A percentile compares a stretch with the other conserved stretches of the same genome.
Evolutionary conservation across 2,888 invertebrate species (phyloP).

Genomic region (Brassicogethes aeneus): DNA sequence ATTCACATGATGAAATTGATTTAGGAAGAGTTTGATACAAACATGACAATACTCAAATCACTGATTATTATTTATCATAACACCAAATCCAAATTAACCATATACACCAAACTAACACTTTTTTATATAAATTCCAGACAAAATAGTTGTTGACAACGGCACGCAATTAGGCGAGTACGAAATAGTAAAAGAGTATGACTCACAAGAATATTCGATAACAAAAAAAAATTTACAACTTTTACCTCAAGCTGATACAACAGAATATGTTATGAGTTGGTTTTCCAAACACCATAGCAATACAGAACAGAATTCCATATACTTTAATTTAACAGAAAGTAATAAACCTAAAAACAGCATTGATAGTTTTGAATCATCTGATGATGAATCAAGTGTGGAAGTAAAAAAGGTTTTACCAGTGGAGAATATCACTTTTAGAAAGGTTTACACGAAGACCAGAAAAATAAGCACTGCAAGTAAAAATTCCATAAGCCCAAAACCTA

Average conservation of each 20-base stretch:
- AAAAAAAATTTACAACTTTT: constrained; percentile 17
- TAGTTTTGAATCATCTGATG: constrained; percentile 22
- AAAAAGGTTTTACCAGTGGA: constrained; percentile 12
- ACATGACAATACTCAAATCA: no score
- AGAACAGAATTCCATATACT: not conserved
- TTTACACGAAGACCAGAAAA: constrained; percentile 11
- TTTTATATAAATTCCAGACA: constrained; percentile 43
- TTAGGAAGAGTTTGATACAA: no score
- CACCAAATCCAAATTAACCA: no score
- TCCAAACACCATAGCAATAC: constrained; percentile 20
- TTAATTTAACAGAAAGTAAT: constrained; percentile 3
- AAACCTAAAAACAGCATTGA: constrained; percentile 11
- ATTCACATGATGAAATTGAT: no score
- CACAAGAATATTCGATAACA: constrained; percentile 19
- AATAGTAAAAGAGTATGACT: constrained; percentile 30
- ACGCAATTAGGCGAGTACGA: constrained; percentile 53
- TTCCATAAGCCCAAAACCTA: not conserved
- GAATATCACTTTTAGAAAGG: constrained; percentile 25
- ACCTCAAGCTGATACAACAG: constrained; percentile 30
- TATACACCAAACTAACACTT: no score
- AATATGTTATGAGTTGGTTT: constrained; percentile 36
- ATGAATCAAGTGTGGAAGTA: constrained; percentile 24
- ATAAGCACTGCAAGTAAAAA: not conserved
- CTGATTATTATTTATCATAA: no score
- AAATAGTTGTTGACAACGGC: constrained; percentile 53